These are phyloP conservation scores for Sipha maydis DNA, from an alignment of 2,888 invertebrate genomes.

Conservation along the genomic window DNA sequence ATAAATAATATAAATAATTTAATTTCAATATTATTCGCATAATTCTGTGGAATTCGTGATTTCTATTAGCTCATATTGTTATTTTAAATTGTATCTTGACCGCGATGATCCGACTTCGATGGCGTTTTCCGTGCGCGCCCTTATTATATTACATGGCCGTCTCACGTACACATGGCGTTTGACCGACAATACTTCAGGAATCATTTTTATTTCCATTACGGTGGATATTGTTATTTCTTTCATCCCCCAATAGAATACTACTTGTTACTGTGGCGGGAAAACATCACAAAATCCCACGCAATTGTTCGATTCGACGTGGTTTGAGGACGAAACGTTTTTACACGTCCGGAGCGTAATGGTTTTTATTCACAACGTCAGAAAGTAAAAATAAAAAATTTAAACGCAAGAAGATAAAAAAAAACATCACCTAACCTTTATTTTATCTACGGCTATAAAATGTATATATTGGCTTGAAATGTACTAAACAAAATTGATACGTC, in stretches of 20 bases:
- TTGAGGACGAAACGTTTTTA: not conserved
- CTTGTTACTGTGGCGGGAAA: not conserved
- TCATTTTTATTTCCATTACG: slow-evolving; percentile 1
- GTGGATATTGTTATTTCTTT: slow-evolving; percentile 1
- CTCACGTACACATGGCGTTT: not conserved
- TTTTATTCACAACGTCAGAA: too few species aligned
- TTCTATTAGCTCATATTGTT: slow-evolving; percentile 18
- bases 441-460: too few species aligned
- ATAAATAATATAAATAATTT: not conserved
- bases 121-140: too few species aligned
- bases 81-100: not conserved
- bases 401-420: too few species aligned
- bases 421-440: not conserved
- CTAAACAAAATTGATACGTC: not conserved
- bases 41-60: too few species aligned
- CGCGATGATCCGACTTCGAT: not conserved
- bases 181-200: not conserved
- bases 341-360: too few species aligned
- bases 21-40: too few species aligned
- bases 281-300: not conserved
- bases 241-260: not conserved
- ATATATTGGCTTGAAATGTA: too few species aligned
- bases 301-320: not conserved
- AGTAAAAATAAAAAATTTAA: too few species aligned
- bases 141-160: not conserved